Evolutionary conservation across 2,797 vertebrate genomes (phyloP), one percentile per base, ranked within the genome.

Genomic region (Crocidura indochinensis): DNA sequence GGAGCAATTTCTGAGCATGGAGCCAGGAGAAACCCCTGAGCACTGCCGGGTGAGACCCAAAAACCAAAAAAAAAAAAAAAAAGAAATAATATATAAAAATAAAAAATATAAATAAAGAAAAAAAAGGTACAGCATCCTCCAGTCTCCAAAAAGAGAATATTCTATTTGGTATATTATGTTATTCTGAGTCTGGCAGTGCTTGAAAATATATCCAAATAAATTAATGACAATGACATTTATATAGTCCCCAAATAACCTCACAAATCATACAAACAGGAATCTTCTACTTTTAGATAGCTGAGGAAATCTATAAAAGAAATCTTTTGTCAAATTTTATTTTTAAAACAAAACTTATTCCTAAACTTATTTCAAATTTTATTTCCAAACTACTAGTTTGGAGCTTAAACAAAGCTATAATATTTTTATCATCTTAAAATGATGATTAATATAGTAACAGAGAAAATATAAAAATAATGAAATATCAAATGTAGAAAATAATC

Each of bases 381-480:
- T 76, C 64, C 64, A 94, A 88, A 77, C 24, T 77, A 29, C 8
- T 87, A 26, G 27, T 24, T 62, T 12, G 22, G n/a, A 6, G n/a
- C 26, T 76, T 75, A 78, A 29, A 29, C 26, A 85, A 87, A 88
- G 68, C 90, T 62, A 85, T 12, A 46, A 14, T 14, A 65, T n/a
- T 90, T 85, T 92, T 29, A 27, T 79, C 74, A 72, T n/a, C 77
- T 94, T 67, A 86, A 92, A 89, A 6, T 79, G 10, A 69, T 74
- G 53, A 65, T 31, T n/a, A 85, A 71, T 73, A 20, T 77, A 20
- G 80, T 75, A 65, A 2, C 12, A 84, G 87, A 78, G 49, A 89
- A 65, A 67, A 60, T 85, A 83, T 74, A 62, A 38, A 74, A 71
- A 81, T 47, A 75, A 56, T 79, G 47, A 91, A 88, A 9, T 64